Evolutionary conservation across 2,888 invertebrate genomes (phyloP), one percentile per base, ranked within the genome.

Genomic region (Platycheirus albimanus): DNA sequence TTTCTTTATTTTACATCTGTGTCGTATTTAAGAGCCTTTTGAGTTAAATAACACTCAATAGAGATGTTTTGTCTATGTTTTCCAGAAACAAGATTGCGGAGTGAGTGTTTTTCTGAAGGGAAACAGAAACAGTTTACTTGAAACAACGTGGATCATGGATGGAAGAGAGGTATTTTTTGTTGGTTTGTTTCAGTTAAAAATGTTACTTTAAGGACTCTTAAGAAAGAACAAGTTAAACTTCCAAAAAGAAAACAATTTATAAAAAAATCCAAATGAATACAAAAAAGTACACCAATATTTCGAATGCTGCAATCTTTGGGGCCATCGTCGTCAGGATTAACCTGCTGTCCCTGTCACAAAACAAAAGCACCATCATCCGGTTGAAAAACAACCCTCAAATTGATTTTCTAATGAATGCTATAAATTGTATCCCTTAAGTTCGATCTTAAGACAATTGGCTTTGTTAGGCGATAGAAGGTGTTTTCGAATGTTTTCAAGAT

Each of bases 1-100:
- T 83, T 81, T 83, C 78, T 83, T 83, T 83, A 83, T 83, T 69
- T 78, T 83, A 83, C 83, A 83, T 83, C 83, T 83, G 83, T 83
- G 78, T 78, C 83, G 78, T 78, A 83, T 83, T 83, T 83, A 83
- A 83, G 78, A 83, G 83, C 72, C 72, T 78, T 78, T 77, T 83
- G 78, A 78, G 72, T 83, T 83, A 83, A 83, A 83, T 83, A 83
- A 78, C 83, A 83, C 83, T 83, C 78, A 83, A 78, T 74, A 78
- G 69, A 78, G 64, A 58, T 78, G 78, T 58, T 77, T 45, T 43
- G 61, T 30, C 47, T 64, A 20, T 52, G 36, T 66, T 61, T 52
- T 49, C 5, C 11, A 15, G 10, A 20, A 17, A 36, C 28, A 41
- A 33, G 11, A 47, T 43, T n/a, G n/a, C n/a, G n/a, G 58, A 33